Base-by-base conservation (phyloP, 2,888 invertebrate species). In the Oscheius sp. region DNA sequence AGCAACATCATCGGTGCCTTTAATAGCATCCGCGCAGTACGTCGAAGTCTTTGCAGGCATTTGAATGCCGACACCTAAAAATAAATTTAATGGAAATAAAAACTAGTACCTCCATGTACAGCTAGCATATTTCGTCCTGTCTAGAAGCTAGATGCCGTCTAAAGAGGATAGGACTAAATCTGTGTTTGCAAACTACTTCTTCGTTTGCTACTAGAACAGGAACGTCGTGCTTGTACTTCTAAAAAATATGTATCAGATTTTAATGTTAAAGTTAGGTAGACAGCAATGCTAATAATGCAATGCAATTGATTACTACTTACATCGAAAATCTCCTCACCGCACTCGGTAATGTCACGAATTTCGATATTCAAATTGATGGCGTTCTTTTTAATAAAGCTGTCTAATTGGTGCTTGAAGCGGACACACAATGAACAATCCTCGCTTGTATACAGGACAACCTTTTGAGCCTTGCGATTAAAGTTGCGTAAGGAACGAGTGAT, bases 101-200 rank as follows among this genome's bases (percentile, higher is more conserved):
- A 58, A 0, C 58, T 12, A 84, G 94, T 95, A 74, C 95, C 92
- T 85, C 92, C 91, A 87, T 92, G 92, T 42, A 92, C 91, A 70
- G 92, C 92, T 84, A 93, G 90, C 86, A 92, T 91, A 23, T 33
- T 4, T 37, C 34, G 34, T 55, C 20, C 42, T 33, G 55, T n/a
- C n/a, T n/a, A n/a, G n/a, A n/a, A n/a, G n/a, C 65, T 6, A 81
- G 65, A 23, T 65, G 67, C 52, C 79, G 75, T 48, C 78, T 73
- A 20, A 82, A 75, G 15, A 71, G 34, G 2, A 72, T 68, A 4
- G 72, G 71, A 71, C 87, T 84, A 33, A 87, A 87, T 58, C 83
- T 78, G 71, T 88, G 88, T 74, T 88, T 87, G 85, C 88, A 86
- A 20, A 88, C 70, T 66, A 86, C 86, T 61, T 84, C 73, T 34